A percentile compares a stretch with the other conserved stretches of the same genome.
These are phyloP conservation scores for Syngnathus rostellatus DNA, from an alignment of 2,797 vertebrate genomes.

Conservation along the genomic window DNA sequence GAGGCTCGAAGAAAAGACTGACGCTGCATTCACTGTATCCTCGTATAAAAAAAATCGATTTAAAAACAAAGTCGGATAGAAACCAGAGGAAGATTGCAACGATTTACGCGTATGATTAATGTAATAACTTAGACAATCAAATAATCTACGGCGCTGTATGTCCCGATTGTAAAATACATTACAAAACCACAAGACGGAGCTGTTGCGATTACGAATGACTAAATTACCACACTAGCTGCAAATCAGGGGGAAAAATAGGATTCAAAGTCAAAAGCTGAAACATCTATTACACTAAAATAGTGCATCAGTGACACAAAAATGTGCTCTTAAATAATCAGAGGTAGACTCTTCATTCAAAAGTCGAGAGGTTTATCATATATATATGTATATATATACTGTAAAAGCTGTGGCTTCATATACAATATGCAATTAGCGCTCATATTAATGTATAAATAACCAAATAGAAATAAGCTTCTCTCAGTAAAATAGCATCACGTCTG, in stretches of 20 bases:
- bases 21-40: slow-evolving; percentile 5
- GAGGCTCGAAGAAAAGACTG: background rate
- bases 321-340: background rate
- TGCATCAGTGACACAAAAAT: background rate
- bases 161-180: background rate
- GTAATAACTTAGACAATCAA: background rate
- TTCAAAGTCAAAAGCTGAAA: background rate
- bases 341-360: background rate
- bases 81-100: background rate
- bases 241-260: too few relatives aligned
- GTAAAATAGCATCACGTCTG: background rate
- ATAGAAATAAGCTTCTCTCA: background rate
- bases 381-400: background rate
- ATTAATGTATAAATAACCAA: background rate
- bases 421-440: background rate
- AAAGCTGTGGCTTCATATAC: background rate
- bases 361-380: background rate
- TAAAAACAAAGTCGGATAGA: background rate
- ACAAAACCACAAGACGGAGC: slow-evolving; percentile 19
- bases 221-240: background rate
- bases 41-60: background rate
- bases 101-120: background rate
- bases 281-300: background rate
- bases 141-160: background rate
- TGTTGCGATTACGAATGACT: slow-evolving; percentile 7